Evolutionary conservation across 1,140 invertebrate genomes (phyloP).

Genomic region (Megalonaias nervosa): DNA sequence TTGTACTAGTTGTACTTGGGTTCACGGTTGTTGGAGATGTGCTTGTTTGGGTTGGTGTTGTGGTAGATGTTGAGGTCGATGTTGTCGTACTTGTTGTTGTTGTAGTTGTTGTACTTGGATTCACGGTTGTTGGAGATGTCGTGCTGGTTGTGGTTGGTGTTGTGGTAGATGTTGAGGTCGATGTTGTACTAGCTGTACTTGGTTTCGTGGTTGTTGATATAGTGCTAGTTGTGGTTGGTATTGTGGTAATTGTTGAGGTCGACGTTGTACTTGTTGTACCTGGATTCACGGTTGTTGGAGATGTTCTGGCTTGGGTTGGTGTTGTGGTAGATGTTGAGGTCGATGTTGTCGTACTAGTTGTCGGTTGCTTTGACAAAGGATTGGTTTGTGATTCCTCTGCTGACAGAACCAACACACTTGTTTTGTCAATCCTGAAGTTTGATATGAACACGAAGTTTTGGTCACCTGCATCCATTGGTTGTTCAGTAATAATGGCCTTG

Average conservation of each 20-base stretch:
- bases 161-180: slow-evolving; percentile 5
- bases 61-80: not conserved
- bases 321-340: not conserved
- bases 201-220: not conserved
- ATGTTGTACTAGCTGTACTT: not conserved
- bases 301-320: not conserved
- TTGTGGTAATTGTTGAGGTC: not conserved
- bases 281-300: not conserved
- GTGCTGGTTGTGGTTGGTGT: not conserved
- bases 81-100: slow-evolving; percentile 1
- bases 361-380: not conserved
- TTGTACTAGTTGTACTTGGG: not conserved
- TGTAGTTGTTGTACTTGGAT: not conserved
- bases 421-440: too few species aligned
- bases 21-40: not conserved
- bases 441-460: too few species aligned
- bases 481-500: too few species aligned
- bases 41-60: not conserved
- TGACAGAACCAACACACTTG: not conserved
- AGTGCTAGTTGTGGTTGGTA: not conserved
- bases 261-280: not conserved
- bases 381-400: not conserved
- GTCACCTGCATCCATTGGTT: too few species aligned
- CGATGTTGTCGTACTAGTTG: slow-evolving; percentile 5
- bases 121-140: too few species aligned